Evolutionary conservation across 2,888 invertebrate species (phyloP).

Genomic region (Alsophila aescularia): DNA sequence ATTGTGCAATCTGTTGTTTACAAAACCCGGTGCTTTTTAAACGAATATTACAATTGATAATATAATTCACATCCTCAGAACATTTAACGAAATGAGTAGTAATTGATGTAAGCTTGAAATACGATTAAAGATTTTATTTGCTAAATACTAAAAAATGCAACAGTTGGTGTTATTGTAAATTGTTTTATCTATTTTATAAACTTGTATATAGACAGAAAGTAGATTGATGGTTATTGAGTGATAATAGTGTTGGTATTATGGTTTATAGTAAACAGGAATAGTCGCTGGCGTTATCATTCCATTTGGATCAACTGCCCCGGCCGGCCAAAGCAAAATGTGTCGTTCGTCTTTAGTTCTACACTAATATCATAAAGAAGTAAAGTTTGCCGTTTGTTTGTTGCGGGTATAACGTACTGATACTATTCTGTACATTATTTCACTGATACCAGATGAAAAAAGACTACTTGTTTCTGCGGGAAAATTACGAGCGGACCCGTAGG

Average conservation of each 20-base stretch:
- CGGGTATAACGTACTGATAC: too few relatives aligned
- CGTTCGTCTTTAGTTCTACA: too few relatives aligned
- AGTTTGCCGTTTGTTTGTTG: too few relatives aligned
- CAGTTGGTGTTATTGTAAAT: slow-evolving; percentile 50
- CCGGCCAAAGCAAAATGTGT: slow-evolving; percentile 47
- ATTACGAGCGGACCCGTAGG: too few relatives aligned
- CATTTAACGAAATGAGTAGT: slow-evolving; percentile 61
- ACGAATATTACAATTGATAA: slow-evolving; percentile 44
- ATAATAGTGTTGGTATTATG: slow-evolving; percentile 64
- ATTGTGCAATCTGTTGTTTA: slow-evolving; percentile 66
- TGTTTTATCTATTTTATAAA: slow-evolving; percentile 51
- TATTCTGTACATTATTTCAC: too few relatives aligned
- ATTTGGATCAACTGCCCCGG: slow-evolving; percentile 50
- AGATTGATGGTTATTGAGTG: slow-evolving; percentile 61
- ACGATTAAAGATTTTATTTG: slow-evolving; percentile 24
- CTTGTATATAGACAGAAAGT: slow-evolving; percentile 66
- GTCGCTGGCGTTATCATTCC: slow-evolving; percentile 69
- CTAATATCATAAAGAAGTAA: too few relatives aligned
- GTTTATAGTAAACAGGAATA: slow-evolving; percentile 43
- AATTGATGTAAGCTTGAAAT: slow-evolving; percentile 57
- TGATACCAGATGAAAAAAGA: too few relatives aligned
- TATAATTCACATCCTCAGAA: slow-evolving; percentile 69
- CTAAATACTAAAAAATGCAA: slow-evolving; percentile 37
- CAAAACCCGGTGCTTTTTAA: slow-evolving; percentile 66
- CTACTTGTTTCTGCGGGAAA: too few relatives aligned